Percentiles rank a stretch among this genome's conserved stretches.
Evolutionary conservation across 2,888 invertebrate species (phyloP).

Genomic region (Glaucopsyche alexis): DNA sequence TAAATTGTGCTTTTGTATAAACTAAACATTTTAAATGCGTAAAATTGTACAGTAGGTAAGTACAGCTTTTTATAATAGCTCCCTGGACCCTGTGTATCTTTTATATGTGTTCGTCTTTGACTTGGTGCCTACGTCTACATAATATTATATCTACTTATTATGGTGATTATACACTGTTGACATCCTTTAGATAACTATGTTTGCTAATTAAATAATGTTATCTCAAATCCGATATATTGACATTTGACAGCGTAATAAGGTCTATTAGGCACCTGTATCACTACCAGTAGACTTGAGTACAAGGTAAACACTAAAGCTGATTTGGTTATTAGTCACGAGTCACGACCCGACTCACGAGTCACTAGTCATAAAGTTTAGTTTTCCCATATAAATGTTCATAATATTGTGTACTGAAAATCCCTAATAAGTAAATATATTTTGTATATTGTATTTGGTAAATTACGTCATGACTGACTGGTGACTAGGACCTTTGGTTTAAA

Average conservation of each 20-base stretch:
- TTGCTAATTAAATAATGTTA: neutral
- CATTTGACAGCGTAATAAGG: slow-evolving; percentile 6
- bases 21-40: too few species aligned
- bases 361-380: neutral
- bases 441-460: neutral
- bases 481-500: too few species aligned
- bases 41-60: too few species aligned
- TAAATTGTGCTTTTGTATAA: too few species aligned
- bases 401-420: neutral
- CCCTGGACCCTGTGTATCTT: too few species aligned
- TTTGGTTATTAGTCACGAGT: neutral
- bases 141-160: neutral
- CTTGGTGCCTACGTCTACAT: too few species aligned
- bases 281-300: neutral
- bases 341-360: neutral
- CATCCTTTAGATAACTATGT: slow-evolving; percentile 2
- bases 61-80: too few species aligned
- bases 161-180: neutral
- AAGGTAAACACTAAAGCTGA: neutral
- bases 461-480: too few species aligned
- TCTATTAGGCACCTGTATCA: neutral
- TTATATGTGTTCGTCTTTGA: too few species aligned
- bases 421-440: neutral
- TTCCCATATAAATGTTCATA: neutral
- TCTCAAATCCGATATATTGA: neutral